A percentile compares a stretch with the other conserved stretches of the same genome.
phyloP scores from a whole-genome alignment of 1,140 invertebrate species.

The Limonius californicus region DNA sequence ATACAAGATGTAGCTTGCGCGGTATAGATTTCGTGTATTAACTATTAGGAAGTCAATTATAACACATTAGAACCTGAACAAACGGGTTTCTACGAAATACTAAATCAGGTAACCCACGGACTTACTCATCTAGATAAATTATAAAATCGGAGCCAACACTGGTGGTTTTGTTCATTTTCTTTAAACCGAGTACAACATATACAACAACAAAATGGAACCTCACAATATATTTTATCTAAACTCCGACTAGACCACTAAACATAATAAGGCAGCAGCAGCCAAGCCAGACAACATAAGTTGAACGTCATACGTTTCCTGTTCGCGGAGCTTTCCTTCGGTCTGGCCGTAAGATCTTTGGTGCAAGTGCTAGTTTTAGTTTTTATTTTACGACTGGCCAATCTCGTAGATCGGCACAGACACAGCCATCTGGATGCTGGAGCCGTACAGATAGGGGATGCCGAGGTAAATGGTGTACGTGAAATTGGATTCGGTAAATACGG shows the following conservation, averaged over 20 bases:
- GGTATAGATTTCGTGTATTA: no score
- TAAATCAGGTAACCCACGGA: no score
- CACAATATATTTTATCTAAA: constrained; percentile 3
- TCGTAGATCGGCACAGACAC: constrained; percentile 4
- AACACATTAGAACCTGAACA: no score
- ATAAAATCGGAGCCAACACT: no score
- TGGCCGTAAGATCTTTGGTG: neutral
- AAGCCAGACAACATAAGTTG: constrained; percentile 8
- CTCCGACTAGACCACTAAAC: neutral
- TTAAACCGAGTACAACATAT: neutral
- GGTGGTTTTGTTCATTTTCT: no score
- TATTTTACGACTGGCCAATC: constrained; percentile 11
- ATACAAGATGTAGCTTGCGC: no score
- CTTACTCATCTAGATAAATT: no score
- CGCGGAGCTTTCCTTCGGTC: neutral
- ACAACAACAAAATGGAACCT: neutral
- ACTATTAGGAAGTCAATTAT: no score
- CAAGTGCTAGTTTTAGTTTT: neutral
- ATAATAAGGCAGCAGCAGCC: constrained; percentile 6
- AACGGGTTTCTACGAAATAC: no score
- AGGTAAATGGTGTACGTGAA: constrained; percentile 10
- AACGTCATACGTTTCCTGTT: neutral
- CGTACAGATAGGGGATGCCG: constrained; percentile 8
- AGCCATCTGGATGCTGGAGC: constrained; percentile 9
- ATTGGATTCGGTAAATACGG: constrained; percentile 12